Percentiles rank a stretch among this genome's conserved stretches.
These are phyloP conservation scores for Hirudo medicinalis DNA, from an alignment of 1,140 invertebrate genomes.

Conservation along the genomic window DNA sequence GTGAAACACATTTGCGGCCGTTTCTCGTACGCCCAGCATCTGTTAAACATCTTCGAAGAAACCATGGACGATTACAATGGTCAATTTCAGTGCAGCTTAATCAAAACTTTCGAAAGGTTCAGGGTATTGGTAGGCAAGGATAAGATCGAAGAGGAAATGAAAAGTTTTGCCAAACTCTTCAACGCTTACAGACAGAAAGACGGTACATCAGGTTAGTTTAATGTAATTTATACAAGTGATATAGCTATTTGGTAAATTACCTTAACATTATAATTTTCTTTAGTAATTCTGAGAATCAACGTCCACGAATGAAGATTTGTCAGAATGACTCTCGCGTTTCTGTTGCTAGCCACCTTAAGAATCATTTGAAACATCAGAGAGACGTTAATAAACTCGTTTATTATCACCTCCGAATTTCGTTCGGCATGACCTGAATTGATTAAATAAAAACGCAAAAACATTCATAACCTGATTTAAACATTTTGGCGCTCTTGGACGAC, in stretches of 20 bases:
- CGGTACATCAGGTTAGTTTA: slow-evolving; percentile 2
- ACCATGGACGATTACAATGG: slow-evolving; percentile 9
- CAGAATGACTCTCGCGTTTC: too few relatives aligned
- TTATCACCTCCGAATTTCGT: too few relatives aligned
- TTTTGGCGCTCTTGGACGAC: too few relatives aligned
- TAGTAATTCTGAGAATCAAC: slow-evolving; percentile 5
- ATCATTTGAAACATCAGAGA: too few relatives aligned
- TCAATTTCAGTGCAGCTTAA: slow-evolving; percentile 3
- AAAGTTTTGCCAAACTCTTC: slow-evolving; percentile 12
- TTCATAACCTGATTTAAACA: too few relatives aligned
- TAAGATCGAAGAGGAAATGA: slow-evolving; percentile 4
- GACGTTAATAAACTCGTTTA: too few relatives aligned
- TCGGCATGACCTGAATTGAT: too few relatives aligned
- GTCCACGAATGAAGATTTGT: slow-evolving; percentile 7
- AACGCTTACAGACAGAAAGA: slow-evolving; percentile 11
- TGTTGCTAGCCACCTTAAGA: too few relatives aligned
- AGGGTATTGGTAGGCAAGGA: neutral
- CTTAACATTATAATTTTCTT: neutral
- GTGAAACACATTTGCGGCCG: neutral
- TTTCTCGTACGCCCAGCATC: neutral
- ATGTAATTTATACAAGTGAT: neutral
- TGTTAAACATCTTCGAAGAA: slow-evolving; percentile 9
- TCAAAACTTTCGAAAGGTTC: slow-evolving; percentile 7
- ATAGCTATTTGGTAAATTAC: neutral
- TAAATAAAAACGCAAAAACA: too few relatives aligned